Conservation (phyloP, 2,888 invertebrate genomes). For the Watsonalla binaria region DNA sequence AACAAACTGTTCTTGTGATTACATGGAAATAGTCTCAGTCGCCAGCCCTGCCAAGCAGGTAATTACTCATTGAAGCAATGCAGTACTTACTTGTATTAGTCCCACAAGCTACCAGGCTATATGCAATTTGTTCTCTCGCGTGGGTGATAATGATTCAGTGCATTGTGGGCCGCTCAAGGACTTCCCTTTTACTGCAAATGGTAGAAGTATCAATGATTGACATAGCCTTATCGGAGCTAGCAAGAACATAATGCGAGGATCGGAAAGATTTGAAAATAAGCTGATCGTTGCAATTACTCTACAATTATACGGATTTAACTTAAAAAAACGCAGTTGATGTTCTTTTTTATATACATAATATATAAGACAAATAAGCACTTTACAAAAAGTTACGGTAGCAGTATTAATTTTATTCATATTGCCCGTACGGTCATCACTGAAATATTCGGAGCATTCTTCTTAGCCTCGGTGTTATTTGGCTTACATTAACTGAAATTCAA, state of each 20-base stretch:
- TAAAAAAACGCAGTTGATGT: too few species aligned
- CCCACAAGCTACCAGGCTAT: slow-evolving; percentile 31
- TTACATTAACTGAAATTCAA: slow-evolving; percentile 3
- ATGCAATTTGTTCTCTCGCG: slow-evolving; percentile 44
- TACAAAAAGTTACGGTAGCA: too few species aligned
- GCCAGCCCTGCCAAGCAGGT: not conserved
- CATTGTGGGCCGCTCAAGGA: slow-evolving; percentile 65
- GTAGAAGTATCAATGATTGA: slow-evolving; percentile 35
- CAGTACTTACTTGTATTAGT: slow-evolving; percentile 9
- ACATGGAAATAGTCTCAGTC: not conserved
- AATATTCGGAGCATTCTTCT: slow-evolving; percentile 15
- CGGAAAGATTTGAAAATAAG: too few species aligned
- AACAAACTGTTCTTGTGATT: too few species aligned
- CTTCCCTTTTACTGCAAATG: slow-evolving; percentile 64
- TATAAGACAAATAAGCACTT: too few species aligned
- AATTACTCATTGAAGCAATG: slow-evolving; percentile 12
- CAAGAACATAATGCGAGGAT: too few species aligned
- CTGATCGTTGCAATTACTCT: too few species aligned
- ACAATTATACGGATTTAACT: too few species aligned
- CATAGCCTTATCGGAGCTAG: too few species aligned
- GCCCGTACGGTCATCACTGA: slow-evolving; percentile 8
- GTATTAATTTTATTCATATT: not conserved
- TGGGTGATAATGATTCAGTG: slow-evolving; percentile 67
- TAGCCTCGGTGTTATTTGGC: slow-evolving; percentile 15
- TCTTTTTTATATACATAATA: too few species aligned